These are phyloP conservation scores for Neofelis nebulosa DNA, from an alignment of 2,113 vertebrate species.

Conservation along the genomic window DNA sequence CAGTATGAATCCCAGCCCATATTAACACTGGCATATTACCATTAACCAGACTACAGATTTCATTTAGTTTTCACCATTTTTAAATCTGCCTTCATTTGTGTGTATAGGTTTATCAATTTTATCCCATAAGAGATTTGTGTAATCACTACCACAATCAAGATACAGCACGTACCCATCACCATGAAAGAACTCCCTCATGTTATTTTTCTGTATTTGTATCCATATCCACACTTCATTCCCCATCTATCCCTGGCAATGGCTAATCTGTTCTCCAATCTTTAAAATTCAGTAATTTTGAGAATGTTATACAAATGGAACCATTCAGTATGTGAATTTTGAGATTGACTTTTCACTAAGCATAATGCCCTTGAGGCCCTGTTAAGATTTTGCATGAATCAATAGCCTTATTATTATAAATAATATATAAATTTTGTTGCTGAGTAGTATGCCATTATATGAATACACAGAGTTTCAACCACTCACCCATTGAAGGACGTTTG, in stretches of 20 bases:
- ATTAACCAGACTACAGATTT: neutral
- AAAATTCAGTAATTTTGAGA: neutral
- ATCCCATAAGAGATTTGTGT: neutral
- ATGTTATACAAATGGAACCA: neutral
- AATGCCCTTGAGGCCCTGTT: neutral
- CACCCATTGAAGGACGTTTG: neutral
- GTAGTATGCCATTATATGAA: neutral
- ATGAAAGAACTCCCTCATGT: neutral
- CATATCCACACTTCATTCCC: neutral
- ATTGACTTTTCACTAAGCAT: neutral
- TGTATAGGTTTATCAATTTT: neutral
- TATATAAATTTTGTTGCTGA: neutral
- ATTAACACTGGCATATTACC: neutral
- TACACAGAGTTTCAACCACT: neutral
- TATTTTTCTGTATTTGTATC: neutral
- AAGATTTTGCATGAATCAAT: neutral
- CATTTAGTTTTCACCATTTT: neutral
- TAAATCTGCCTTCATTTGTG: neutral
- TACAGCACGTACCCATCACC: neutral
- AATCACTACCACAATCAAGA: neutral
- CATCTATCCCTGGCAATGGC: neutral
- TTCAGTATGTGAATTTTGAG: neutral
- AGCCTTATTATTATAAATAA: slow-evolving; percentile 14
- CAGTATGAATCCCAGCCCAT: neutral
- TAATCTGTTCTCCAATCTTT: neutral